phyloP scores from a whole-genome alignment of 1,140 invertebrate species.

The Hyphantria cunea region DNA sequence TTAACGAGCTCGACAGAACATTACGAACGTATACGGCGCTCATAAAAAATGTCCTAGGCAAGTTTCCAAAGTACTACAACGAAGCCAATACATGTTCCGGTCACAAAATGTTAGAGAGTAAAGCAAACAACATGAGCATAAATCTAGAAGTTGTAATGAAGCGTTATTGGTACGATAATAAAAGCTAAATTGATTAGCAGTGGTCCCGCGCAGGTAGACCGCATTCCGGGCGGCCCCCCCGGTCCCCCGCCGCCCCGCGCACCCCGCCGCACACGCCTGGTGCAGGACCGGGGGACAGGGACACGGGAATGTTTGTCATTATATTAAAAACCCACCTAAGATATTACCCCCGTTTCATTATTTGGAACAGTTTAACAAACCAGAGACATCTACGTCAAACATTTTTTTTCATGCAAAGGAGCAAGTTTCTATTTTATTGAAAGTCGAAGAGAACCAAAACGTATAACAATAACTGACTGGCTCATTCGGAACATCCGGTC shows the following conservation, averaged over 20 bases:
- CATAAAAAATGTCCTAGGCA: slow-evolving; percentile 41
- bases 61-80: slow-evolving; percentile 32
- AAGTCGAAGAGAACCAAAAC: neutral
- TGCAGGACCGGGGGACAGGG: slow-evolving; percentile 11
- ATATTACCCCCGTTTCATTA: slow-evolving; percentile 15
- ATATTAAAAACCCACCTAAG: slow-evolving; percentile 32
- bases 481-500: too few relatives aligned
- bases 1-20: slow-evolving; percentile 34
- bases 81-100: slow-evolving; percentile 33
- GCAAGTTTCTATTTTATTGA: neutral
- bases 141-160: slow-evolving; percentile 70
- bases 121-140: slow-evolving; percentile 53
- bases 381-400: neutral
- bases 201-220: slow-evolving; percentile 75
- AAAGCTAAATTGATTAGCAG: slow-evolving; percentile 80
- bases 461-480: too few relatives aligned
- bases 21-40: slow-evolving; percentile 22
- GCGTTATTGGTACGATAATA: slow-evolving; percentile 77
- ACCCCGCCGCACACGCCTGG: slow-evolving; percentile 19
- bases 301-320: slow-evolving; percentile 42
- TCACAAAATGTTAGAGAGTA: slow-evolving; percentile 43
- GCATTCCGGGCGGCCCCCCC: slow-evolving; percentile 61
- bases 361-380: slow-evolving; percentile 4
- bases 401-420: neutral
- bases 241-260: slow-evolving; percentile 29